phyloP scores from a whole-genome alignment of 2,888 invertebrate species.

The Volucella zonaria region DNA sequence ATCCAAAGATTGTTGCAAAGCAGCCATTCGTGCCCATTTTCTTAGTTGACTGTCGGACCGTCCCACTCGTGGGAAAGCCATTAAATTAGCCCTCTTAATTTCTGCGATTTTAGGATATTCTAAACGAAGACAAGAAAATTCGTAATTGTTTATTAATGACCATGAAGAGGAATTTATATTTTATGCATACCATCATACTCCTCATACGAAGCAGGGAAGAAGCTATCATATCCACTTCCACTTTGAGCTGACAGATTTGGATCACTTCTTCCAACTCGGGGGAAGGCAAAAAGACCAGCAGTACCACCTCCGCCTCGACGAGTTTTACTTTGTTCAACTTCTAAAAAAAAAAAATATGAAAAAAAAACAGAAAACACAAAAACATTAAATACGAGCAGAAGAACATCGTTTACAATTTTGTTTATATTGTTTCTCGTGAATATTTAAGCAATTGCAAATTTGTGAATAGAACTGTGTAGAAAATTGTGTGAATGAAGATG shows the following conservation, averaged over 20 bases:
- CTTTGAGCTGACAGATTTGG: constrained; percentile 77
- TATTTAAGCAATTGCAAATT: constrained; percentile 14
- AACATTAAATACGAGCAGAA: background rate
- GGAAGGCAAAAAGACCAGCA: constrained; percentile 85
- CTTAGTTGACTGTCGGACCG: constrained; percentile 80
- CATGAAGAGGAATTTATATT: background rate
- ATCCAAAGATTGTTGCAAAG: constrained; percentile 80
- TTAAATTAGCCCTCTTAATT: constrained; percentile 81
- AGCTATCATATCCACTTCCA: constrained; percentile 80
- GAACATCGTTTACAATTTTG: background rate
- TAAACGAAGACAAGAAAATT: constrained; percentile 23
- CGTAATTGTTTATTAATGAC: constrained; percentile 1
- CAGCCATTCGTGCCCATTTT: constrained; percentile 80
- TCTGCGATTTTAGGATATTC: constrained; percentile 79
- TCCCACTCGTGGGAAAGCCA: constrained; percentile 83
- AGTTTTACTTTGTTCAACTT: constrained; percentile 80
- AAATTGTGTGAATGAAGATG: constrained; percentile 10
- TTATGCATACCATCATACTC: constrained; percentile 83
- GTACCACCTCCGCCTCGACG: constrained; percentile 85
- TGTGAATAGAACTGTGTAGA: background rate
- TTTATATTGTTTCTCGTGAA: background rate
- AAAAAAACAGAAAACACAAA: background rate
- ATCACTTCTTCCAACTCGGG: constrained; percentile 85
- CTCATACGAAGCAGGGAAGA: constrained; percentile 83
- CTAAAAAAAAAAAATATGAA: constrained; percentile 72